Evolutionary conservation across 2,888 invertebrate genomes (phyloP), one percentile per base, ranked within the genome.

Genomic region (Malacosoma neustria): DNA sequence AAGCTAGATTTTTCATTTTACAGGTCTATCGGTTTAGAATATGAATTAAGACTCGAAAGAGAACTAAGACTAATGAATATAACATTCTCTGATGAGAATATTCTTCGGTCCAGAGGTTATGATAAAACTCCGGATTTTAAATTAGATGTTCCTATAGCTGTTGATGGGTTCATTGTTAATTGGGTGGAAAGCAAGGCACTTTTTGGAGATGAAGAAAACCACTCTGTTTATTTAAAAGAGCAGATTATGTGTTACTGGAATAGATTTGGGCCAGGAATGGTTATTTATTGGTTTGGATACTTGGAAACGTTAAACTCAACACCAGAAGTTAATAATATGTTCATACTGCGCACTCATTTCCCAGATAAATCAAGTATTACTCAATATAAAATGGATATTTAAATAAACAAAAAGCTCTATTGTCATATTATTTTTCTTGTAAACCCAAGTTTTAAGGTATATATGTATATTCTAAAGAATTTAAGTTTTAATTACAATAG

Each of bases 121-220:
- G 97, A 98, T 69, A 98, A 97, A 79, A 98, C 98, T 1, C 98
- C 98, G 0, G 98, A 98, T 71, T 90, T 96, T 33, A 96, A 96
- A 75, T 84, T 98, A 36, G 94, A 95, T 66, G 89, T 97, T 13
- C 97, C 97, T 0, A 92, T 97, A 45, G 92, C 94, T 15, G 89
- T 95, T 13, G 92, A 95, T 69, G 95, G 94, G 1, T 90, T 91
- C 56, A 90, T 97, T 14, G 89, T 98, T 0, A 95, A 97, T 69
- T 98, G 98, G 98, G 95, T 98, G 42, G 98, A 98, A 75, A 97
- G 97, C 55, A 98, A 98, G 81, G 98, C 97, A 0, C 88, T 94
- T n/a, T 98, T 98, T 87, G 97, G 95, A 2, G 95, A 95, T 76
- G 88, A 90, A 46, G 91, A 92, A 52, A 90, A 91, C 38, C 97